phyloP scores from a whole-genome alignment of 1,140 invertebrate genomes.

The silkworm (Bombyx mori) region DNA sequence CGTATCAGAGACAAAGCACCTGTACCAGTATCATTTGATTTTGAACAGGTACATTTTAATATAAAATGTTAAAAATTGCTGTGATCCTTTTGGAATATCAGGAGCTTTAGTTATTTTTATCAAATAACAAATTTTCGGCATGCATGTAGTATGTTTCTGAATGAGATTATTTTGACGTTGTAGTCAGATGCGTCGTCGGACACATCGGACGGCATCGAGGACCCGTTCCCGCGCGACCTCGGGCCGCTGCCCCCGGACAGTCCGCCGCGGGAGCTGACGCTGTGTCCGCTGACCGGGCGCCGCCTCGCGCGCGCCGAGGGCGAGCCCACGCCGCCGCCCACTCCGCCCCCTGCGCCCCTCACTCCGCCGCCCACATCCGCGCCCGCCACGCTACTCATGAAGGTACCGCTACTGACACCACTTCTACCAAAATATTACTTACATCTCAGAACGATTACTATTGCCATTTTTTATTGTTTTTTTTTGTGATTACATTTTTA shows the following conservation, averaged over 20 bases:
- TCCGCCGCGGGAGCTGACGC: slow-evolving; percentile 76
- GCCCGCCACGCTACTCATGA: slow-evolving; percentile 48
- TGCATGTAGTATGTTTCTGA: no score
- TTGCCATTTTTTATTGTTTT: no score
- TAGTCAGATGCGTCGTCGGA: slow-evolving; percentile 66
- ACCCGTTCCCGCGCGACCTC: slow-evolving; percentile 73
- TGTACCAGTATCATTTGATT: slow-evolving; percentile 27
- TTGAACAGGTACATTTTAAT: slow-evolving; percentile 36
- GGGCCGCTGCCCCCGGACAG: slow-evolving; percentile 75
- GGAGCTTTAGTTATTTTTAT: no score
- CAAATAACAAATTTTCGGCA: neutral
- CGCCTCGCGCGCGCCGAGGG: slow-evolving; percentile 78
- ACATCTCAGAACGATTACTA: neutral
- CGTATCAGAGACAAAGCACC: slow-evolving; percentile 39
- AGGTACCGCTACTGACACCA: slow-evolving; percentile 22
- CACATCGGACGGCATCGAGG: slow-evolving; percentile 72
- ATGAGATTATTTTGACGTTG: neutral
- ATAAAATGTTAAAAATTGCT: neutral
- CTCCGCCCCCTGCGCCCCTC: slow-evolving; percentile 42
- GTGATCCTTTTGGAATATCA: no score
- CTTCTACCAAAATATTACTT: slow-evolving; percentile 4
- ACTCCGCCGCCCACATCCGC: slow-evolving; percentile 33
- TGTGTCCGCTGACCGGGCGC: slow-evolving; percentile 79
- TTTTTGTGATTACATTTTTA: no score
- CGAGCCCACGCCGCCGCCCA: slow-evolving; percentile 73